Percentiles rank a stretch among this genome's conserved stretches.
These are phyloP conservation scores for Dione juno DNA, from an alignment of 2,888 invertebrate genomes.

Conservation along the genomic window DNA sequence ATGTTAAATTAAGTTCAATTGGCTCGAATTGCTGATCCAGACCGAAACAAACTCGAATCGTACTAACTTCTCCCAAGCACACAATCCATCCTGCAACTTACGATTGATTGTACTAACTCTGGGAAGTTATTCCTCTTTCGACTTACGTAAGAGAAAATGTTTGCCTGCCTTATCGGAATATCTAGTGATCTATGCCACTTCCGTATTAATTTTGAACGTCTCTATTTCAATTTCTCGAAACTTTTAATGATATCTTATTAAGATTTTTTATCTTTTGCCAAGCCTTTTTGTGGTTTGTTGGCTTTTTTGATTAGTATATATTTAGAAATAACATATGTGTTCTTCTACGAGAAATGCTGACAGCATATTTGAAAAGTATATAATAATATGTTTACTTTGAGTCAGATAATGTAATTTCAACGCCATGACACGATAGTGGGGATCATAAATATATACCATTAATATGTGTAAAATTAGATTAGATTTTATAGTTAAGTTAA, in stretches of 20 bases:
- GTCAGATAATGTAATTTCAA: too few species aligned
- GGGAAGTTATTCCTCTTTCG: constrained; percentile 46
- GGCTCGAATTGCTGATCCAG: constrained; percentile 46
- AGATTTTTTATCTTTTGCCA: background rate
- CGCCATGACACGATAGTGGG: too few species aligned
- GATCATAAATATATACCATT: too few species aligned
- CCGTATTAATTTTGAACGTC: constrained; percentile 32
- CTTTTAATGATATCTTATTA: constrained; percentile 22
- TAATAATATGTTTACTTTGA: too few species aligned
- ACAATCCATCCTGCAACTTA: constrained; percentile 48
- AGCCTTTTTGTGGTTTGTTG: background rate
- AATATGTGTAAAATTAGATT: too few species aligned
- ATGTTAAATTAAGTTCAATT: constrained; percentile 42
- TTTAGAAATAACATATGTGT: background rate
- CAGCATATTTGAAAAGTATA: background rate
- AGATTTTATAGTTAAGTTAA: too few species aligned
- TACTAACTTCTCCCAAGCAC: constrained; percentile 44
- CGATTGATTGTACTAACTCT: constrained; percentile 51
- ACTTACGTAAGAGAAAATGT: constrained; percentile 47
- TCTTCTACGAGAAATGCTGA: background rate
- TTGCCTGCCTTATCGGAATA: constrained; percentile 47
- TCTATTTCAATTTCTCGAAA: constrained; percentile 14
- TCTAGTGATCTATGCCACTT: constrained; percentile 45
- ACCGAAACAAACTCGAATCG: constrained; percentile 45
- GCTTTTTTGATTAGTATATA: background rate